These are phyloP conservation scores for Carabus problematicus DNA, from an alignment of 2,888 invertebrate genomes.

Conservation along the genomic window DNA sequence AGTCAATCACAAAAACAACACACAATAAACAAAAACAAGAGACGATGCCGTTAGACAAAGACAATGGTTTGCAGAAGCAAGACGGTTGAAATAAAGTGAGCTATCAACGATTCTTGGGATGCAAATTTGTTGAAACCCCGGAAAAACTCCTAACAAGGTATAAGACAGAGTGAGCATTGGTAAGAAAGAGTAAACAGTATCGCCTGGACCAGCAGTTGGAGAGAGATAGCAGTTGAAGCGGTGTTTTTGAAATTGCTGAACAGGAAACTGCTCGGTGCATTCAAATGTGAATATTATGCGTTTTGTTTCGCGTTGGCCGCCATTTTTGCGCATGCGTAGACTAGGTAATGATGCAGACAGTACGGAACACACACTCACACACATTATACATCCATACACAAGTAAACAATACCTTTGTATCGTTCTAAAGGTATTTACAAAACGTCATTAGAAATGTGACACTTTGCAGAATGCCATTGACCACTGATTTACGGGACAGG, in stretches of 20 bases:
- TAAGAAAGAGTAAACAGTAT: slow-evolving; percentile 10
- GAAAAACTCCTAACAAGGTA: slow-evolving; percentile 16
- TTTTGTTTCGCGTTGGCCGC: slow-evolving; percentile 49
- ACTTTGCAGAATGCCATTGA: too few relatives aligned
- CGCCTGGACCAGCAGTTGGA: too few relatives aligned
- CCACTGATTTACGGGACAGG: too few relatives aligned
- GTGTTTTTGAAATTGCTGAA: slow-evolving; percentile 44
- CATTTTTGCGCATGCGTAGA: slow-evolving; percentile 30
- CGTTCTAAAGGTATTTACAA: too few relatives aligned
- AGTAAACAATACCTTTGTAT: background rate
- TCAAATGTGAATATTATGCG: slow-evolving; percentile 58
- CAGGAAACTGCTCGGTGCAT: slow-evolving; percentile 55
- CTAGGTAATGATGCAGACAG: slow-evolving; percentile 10
- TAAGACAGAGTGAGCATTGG: background rate
- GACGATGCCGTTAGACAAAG: too few relatives aligned
- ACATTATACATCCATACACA: background rate
- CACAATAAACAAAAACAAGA: too few relatives aligned
- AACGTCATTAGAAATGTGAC: too few relatives aligned
- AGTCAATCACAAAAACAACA: too few relatives aligned
- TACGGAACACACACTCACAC: background rate
- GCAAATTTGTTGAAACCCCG: slow-evolving; percentile 21
- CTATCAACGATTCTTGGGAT: slow-evolving; percentile 24
- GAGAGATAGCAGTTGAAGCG: slow-evolving; percentile 24
- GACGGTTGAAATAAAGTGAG: slow-evolving; percentile 18
- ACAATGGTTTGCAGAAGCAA: background rate